A percentile compares a stretch with the other conserved stretches of the same genome.
Evolutionary conservation across 1,140 invertebrate species (phyloP).

Genomic region (Pinna nobilis): DNA sequence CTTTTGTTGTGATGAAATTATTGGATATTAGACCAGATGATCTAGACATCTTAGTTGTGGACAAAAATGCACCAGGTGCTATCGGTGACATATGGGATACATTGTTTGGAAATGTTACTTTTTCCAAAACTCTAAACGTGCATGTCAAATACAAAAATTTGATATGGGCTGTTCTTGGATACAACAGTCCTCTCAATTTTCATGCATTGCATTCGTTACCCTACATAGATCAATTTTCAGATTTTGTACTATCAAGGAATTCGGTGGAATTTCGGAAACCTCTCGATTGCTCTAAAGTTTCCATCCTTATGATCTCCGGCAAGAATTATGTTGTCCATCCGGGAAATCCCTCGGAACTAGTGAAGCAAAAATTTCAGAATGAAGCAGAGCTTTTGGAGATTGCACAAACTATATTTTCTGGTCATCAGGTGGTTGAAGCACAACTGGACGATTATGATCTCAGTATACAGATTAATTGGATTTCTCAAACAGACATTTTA

Average conservation of each 20-base stretch:
- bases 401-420: constrained; percentile 24
- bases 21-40: constrained; percentile 54
- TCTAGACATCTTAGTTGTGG: constrained; percentile 59
- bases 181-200: constrained; percentile 65
- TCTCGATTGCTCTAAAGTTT: constrained; percentile 57
- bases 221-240: constrained; percentile 65
- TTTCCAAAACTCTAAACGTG: constrained; percentile 31
- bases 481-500: constrained; percentile 88
- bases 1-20: constrained; percentile 65
- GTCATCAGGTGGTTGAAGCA: constrained; percentile 48
- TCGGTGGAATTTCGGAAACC: constrained; percentile 14
- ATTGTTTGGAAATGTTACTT: constrained; percentile 56
- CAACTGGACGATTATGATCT: constrained; percentile 62
- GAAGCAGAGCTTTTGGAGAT: constrained; percentile 59
- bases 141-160: constrained; percentile 46
- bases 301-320: constrained; percentile 69
- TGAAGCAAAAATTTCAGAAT: constrained; percentile 66
- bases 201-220: constrained; percentile 48
- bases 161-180: constrained; percentile 67
- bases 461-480: constrained; percentile 58
- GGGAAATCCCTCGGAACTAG: constrained; percentile 63
- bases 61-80: constrained; percentile 61
- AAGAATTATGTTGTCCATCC: constrained; percentile 70
- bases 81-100: constrained; percentile 64
- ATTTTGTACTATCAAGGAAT: constrained; percentile 62